Base-by-base conservation (phyloP, 2,888 invertebrate species). In the Silvanus unidentatus region DNA sequence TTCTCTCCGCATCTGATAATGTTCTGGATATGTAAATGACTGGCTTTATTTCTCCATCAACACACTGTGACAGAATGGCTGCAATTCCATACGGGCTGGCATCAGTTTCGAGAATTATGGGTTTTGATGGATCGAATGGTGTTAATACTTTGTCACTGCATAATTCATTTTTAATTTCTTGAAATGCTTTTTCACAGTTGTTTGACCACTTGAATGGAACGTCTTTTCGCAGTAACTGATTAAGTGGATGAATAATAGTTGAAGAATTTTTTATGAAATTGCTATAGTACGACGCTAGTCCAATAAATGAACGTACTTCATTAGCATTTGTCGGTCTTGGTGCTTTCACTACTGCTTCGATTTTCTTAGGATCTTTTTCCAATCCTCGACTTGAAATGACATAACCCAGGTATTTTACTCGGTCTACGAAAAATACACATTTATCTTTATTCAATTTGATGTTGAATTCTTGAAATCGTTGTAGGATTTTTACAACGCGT, bases 251-350 rank as follows among this genome's bases (percentile, higher is more conserved):
- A 15, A 37, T 15, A n/a, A 15, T 37, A 4, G 5, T 11, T 12
- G 37, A 37, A 13, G 12, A 2, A 16, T 37, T 37, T 15, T 9
- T 14, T 37, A 37, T 15, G n/a, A 37, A 37, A 9, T 12, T 13
- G 3, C 12, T 9, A 12, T 37, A 37, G n/a, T 37, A 37, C 3
- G 4, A 6, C 4, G 12, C 37, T 16, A 37, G n/a, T 16, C 37
- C 37, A n/a, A 37, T 9, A 16, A 37, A 37, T n/a, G 37, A 37
- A 6, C 37, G 3, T 12, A 37, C 13, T 37, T 32, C 32, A n/a
- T n/a, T n/a, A 8, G n/a, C 11, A n/a, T 32, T 32, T 32, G 4
- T 32, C 3, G 32, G 32, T 32, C 13, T 12, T 5, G 5, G 3
- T n/a, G 11, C 13, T 32, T 32, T 5, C 5, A 32, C 32, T 32